phyloP scores from a whole-genome alignment of 2,888 invertebrate genomes.

The Ethmia dodecea region DNA sequence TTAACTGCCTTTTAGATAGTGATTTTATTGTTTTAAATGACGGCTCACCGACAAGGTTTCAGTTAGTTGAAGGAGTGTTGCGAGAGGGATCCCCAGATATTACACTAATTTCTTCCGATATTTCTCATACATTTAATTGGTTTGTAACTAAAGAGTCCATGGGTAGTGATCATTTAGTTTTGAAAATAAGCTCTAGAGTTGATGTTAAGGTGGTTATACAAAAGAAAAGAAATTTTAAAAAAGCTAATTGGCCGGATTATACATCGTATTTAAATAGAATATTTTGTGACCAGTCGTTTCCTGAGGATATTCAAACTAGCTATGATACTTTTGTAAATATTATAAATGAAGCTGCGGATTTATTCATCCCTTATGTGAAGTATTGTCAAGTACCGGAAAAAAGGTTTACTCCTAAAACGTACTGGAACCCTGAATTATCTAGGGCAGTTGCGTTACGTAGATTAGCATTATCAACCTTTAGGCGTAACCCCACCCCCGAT shows the following conservation, averaged over 20 bases:
- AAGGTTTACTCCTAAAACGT: constrained; percentile 22
- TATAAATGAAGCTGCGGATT: constrained; percentile 13
- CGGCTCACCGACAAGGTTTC: constrained; percentile 15
- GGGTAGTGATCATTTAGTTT: constrained; percentile 19
- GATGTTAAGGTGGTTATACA: not conserved
- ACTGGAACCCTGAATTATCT: constrained; percentile 22
- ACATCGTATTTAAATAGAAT: constrained; percentile 1
- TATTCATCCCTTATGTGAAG: constrained; percentile 17
- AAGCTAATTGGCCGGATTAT: constrained; percentile 14
- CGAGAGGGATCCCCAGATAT: constrained; percentile 23
- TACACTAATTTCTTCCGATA: constrained; percentile 13
- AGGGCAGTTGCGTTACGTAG: constrained; percentile 20
- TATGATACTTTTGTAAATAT: constrained; percentile 13
- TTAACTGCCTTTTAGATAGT: constrained; percentile 16
- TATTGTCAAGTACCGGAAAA: constrained; percentile 11
- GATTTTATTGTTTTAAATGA: constrained; percentile 18
- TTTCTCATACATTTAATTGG: constrained; percentile 14
- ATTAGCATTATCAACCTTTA: constrained; percentile 17
- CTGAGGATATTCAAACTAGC: constrained; percentile 5
- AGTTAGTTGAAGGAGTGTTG: constrained; percentile 14
- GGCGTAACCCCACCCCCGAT: constrained; percentile 20
- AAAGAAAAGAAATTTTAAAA: constrained; percentile 18
- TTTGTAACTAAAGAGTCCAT: constrained; percentile 15
- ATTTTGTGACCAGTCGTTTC: not conserved
- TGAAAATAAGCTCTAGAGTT: constrained; percentile 12